Evolutionary conservation across 1,140 invertebrate species (phyloP).

Genomic region (Ylistrum balloti): DNA sequence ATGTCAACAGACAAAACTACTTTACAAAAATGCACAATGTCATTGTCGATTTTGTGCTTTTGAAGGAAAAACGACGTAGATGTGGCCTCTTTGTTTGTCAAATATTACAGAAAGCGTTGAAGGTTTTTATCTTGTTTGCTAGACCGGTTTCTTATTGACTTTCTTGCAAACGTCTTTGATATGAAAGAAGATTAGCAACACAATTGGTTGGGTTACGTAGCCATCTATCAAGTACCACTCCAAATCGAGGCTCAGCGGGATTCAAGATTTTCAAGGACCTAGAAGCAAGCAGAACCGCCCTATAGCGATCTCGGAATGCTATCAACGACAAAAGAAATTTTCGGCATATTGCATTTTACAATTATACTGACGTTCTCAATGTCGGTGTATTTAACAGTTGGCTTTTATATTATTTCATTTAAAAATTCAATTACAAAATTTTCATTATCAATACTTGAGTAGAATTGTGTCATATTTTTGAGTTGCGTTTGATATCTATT

Average conservation of each 20-base stretch:
- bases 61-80: slow-evolving; percentile 15
- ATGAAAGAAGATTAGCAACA: slow-evolving; percentile 9
- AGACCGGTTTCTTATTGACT: slow-evolving; percentile 29
- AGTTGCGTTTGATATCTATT: neutral
- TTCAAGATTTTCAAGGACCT: slow-evolving; percentile 38
- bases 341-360: slow-evolving; percentile 19
- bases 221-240: slow-evolving; percentile 2
- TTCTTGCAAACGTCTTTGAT: slow-evolving; percentile 18
- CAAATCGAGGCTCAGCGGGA: slow-evolving; percentile 20
- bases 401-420: slow-evolving; percentile 8
- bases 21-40: slow-evolving; percentile 35
- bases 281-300: slow-evolving; percentile 23
- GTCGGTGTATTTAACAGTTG: neutral
- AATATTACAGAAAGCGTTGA: slow-evolving; percentile 26
- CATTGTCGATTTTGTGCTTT: slow-evolving; percentile 25
- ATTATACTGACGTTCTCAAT: slow-evolving; percentile 5
- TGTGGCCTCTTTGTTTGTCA: slow-evolving; percentile 18
- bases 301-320: slow-evolving; percentile 5
- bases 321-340: neutral
- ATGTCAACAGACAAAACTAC: slow-evolving; percentile 23
- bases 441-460: slow-evolving; percentile 8
- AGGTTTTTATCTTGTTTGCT: slow-evolving; percentile 39
- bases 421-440: slow-evolving; percentile 24
- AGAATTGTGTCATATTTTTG: slow-evolving; percentile 21
- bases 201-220: slow-evolving; percentile 6